These are phyloP conservation scores for Phataginus tetradactyla DNA, from an alignment of 2,797 vertebrate genomes.

Conservation along the genomic window DNA sequence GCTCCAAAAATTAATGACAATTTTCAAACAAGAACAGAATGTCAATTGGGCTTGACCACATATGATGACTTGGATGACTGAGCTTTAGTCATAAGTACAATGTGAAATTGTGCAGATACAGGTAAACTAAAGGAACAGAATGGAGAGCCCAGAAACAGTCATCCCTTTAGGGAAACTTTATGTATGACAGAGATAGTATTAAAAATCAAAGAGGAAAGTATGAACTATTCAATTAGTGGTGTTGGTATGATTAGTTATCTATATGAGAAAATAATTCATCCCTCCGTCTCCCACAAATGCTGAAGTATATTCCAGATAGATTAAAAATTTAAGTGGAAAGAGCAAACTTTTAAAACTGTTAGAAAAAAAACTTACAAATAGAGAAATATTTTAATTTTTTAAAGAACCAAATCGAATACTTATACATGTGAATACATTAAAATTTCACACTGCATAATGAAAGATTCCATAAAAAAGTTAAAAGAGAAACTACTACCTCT, in stretches of 20 bases:
- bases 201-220: background rate
- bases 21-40: background rate
- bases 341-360: background rate
- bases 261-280: background rate
- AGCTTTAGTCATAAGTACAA: background rate
- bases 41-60: background rate
- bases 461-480: background rate
- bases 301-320: background rate
- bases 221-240: background rate
- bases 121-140: background rate
- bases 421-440: background rate
- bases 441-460: background rate
- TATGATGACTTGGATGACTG: background rate
- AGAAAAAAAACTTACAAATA: background rate
- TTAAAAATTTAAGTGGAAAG: background rate
- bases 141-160: background rate
- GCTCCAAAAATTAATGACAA: background rate
- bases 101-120: background rate
- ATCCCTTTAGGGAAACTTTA: background rate
- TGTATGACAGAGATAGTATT: background rate
- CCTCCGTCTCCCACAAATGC: background rate
- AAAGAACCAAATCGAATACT: background rate
- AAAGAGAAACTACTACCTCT: background rate
- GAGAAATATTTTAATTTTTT: background rate
- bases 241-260: background rate